Percentiles rank a stretch among this genome's conserved stretches.
Conservation (phyloP, 2,888 invertebrate genomes). For the Mythimna pallens region DNA sequence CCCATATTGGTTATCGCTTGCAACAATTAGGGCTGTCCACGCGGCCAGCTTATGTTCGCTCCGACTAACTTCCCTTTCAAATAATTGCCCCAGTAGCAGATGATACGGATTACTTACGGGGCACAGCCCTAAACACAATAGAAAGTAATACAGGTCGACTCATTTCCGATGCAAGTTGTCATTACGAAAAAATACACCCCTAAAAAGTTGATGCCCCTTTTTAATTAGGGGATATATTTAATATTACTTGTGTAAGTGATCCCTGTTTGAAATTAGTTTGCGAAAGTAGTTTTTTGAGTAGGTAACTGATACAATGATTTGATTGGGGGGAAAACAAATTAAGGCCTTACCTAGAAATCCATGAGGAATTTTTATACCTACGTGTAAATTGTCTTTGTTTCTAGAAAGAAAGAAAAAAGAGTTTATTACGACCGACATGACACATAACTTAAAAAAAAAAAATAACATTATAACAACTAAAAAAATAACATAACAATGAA, state of each 20-base stretch:
- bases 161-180: constrained; percentile 69
- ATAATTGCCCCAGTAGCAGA: constrained; percentile 90
- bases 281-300: constrained; percentile 41
- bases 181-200: constrained; percentile 65
- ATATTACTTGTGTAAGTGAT: constrained; percentile 47
- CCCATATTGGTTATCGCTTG: constrained; percentile 85
- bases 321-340: background rate
- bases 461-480: too few relatives aligned
- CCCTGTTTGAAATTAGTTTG: constrained; percentile 43
- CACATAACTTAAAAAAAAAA: too few relatives aligned
- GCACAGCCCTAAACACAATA: constrained; percentile 72
- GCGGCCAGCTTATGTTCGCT: constrained; percentile 84
- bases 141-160: constrained; percentile 75
- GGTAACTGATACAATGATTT: constrained; percentile 28
- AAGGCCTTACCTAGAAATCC: background rate
- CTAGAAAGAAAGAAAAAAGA: too few relatives aligned
- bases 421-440: too few relatives aligned
- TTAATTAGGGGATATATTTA: constrained; percentile 63
- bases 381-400: too few relatives aligned
- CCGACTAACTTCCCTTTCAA: constrained; percentile 84
- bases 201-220: constrained; percentile 60
- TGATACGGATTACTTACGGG: constrained; percentile 86
- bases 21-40: constrained; percentile 88
- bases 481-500: too few relatives aligned
- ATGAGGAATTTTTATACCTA: background rate